Evolutionary conservation across 2,113 vertebrate genomes (phyloP).

Genomic region (Periophthalmus modestus): DNA sequence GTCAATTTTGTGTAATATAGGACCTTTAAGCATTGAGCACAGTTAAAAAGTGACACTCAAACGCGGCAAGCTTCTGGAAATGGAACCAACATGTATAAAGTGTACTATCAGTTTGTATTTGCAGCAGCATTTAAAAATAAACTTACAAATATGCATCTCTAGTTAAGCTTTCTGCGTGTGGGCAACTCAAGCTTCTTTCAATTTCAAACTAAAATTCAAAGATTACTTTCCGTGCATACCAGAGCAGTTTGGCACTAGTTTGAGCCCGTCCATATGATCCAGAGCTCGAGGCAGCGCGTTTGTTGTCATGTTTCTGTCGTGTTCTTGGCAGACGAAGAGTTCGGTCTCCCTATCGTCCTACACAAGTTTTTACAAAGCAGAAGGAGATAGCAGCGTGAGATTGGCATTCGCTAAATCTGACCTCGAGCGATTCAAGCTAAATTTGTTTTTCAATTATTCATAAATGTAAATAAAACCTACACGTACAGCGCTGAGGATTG

Average conservation of each 20-base stretch:
- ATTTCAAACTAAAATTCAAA: neutral
- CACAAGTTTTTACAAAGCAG: conserved; percentile 4
- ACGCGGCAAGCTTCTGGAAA: neutral
- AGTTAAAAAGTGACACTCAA: neutral
- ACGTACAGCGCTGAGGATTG: neutral
- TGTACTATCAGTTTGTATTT: neutral
- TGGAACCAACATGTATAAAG: neutral
- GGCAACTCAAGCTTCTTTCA: neutral
- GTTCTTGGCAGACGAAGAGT: neutral
- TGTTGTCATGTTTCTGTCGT: neutral
- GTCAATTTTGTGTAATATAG: too few relatives aligned
- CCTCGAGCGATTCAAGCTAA: neutral
- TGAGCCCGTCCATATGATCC: neutral
- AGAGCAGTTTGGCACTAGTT: neutral
- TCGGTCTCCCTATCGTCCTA: neutral
- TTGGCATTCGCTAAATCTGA: conserved; percentile 9
- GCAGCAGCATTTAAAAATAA: neutral
- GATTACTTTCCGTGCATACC: neutral
- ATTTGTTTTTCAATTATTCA: conserved; percentile 2
- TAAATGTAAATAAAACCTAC: neutral
- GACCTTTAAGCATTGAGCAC: neutral
- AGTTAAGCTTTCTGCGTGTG: neutral
- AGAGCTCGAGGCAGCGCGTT: neutral
- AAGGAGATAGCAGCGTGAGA: conserved; percentile 1
- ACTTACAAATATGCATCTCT: neutral